Base-by-base conservation (phyloP, 2,113 vertebrate species). In the Daboia siamensis region DNA sequence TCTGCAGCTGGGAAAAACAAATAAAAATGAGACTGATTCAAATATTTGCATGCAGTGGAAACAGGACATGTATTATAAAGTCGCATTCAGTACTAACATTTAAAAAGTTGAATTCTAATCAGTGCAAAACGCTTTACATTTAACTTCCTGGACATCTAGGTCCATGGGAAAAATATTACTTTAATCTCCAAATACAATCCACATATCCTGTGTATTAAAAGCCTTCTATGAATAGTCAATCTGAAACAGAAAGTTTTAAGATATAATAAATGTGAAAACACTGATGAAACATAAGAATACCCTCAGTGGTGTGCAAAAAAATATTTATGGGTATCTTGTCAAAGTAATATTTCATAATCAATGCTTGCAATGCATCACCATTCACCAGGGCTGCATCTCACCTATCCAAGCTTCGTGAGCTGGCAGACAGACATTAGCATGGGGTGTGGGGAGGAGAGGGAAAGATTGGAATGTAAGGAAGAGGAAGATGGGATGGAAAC, bases 11-110 rank as follows among this genome's bases (percentile, higher is more conserved):
- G 56, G 57, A 44, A 2, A 46, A 85, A 61, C 26, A 23, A 33
- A 29, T 48, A 26, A 69, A 39, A 87, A 74, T 24, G 15, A 84
- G 57, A n/a, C 64, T 90, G 4, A 59, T 94, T 91, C 33, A 55
- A 94, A 92, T 1, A 24, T 69, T 90, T 51, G 55, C 8, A 26
- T n/a, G 56, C 95, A 91, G 90, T 46, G 1, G 29, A 52, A 93
- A 88, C 15, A 55, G 24, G 10, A 13, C 3, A 39, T 69, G 1
- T 56, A 87, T 90, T 91, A 92, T 48, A 89, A 90, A 52, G 0
- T 94, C 74, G 91, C 48, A 20, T 91, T 1, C 86, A 29, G 23
- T 64, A 26, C 26, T 87, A 92, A 92, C 92, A 85, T 1, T 51
- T 24, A 92, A 56, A 92, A 88, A 29, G 56, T 0, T 55, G 29